These are phyloP conservation scores for Rhinoraja longicauda DNA, from an alignment of 2,797 vertebrate genomes.

Conservation along the genomic window DNA sequence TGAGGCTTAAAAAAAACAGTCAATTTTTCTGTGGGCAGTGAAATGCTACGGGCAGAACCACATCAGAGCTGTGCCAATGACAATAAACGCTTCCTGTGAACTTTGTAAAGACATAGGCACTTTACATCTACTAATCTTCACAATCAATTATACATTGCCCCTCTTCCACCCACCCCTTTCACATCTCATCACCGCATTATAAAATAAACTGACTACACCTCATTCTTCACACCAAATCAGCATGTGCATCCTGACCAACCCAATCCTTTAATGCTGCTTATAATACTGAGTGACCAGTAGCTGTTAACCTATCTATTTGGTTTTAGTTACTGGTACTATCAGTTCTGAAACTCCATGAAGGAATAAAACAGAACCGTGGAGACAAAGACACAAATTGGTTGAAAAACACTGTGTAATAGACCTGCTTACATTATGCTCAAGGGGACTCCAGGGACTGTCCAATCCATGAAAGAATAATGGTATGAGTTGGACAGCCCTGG, in stretches of 20 bases:
- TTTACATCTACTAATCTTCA: slow-evolving; percentile 15
- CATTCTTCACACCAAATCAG: slow-evolving; percentile 32
- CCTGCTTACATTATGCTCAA: slow-evolving; percentile 73
- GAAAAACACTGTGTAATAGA: slow-evolving; percentile 71
- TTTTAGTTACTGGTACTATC: slow-evolving; percentile 37
- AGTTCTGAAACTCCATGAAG: slow-evolving; percentile 34
- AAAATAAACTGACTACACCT: neutral
- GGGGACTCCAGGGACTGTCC: slow-evolving; percentile 77
- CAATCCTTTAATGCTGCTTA: slow-evolving; percentile 13
- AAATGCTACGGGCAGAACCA: neutral
- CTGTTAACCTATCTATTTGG: slow-evolving; percentile 38
- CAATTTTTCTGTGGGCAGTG: neutral
- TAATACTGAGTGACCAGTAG: slow-evolving; percentile 35
- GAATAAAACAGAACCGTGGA: slow-evolving; percentile 45
- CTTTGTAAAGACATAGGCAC: neutral
- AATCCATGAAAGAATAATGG: slow-evolving; percentile 79
- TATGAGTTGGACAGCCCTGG: slow-evolving; percentile 57
- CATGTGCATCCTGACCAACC: neutral
- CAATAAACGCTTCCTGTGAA: neutral
- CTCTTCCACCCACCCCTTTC: slow-evolving; percentile 12
- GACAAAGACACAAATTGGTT: slow-evolving; percentile 74
- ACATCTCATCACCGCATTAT: slow-evolving; percentile 24
- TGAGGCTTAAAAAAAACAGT: neutral
- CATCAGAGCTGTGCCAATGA: neutral
- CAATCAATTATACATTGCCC: slow-evolving; percentile 21